Base-by-base conservation (phyloP, 2,888 invertebrate genomes). In the Pheosia gnoma region DNA sequence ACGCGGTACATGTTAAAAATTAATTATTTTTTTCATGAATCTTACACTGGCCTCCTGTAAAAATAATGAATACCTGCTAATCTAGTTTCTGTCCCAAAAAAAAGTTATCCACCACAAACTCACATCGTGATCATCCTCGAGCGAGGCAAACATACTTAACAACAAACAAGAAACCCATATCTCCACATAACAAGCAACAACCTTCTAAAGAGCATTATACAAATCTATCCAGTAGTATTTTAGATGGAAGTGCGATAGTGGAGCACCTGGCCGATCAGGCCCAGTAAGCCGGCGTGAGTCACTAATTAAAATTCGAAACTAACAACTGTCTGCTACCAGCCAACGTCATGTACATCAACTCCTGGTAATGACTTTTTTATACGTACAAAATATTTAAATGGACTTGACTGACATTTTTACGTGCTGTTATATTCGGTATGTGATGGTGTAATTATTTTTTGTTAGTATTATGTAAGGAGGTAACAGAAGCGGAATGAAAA, bases 291-390 rank as follows among this genome's bases (percentile, higher is more conserved):
- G 37, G 43, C 52, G 57, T 71, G 62, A 74, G 47, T 63, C 74
- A 72, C 68, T 68, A 69, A 74, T 76, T 71, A 70, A 37, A 67
- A 72, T 74, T 66, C 61, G 65, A 69, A 72, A 59, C 55, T 62
- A 63, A 62, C 66, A 61, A 62, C 62, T 38, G 60, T 51, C 64
- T 47, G 60, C 67, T 60, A 60, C 72, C 13, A 63, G 54, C 61
- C 56, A 53, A 61, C 64, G 60, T 63, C 61, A 43, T 68, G 64
- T 68, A 63, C 62, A 64, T 74, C 67, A 62, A 67, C 62, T 61
- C 57, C 63, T 58, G 60, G 60, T 68, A 71, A 72, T 75, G 67
- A 63, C 62, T 68, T 72, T 74, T 74, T 70, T 68, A 65, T 63
- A 60, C 52, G 67, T 61, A 60, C 66, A 61, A 63, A 70, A 72